Evolutionary conservation across 2,113 vertebrate species (phyloP).

Genomic region (Brienomyrus longianalis): DNA sequence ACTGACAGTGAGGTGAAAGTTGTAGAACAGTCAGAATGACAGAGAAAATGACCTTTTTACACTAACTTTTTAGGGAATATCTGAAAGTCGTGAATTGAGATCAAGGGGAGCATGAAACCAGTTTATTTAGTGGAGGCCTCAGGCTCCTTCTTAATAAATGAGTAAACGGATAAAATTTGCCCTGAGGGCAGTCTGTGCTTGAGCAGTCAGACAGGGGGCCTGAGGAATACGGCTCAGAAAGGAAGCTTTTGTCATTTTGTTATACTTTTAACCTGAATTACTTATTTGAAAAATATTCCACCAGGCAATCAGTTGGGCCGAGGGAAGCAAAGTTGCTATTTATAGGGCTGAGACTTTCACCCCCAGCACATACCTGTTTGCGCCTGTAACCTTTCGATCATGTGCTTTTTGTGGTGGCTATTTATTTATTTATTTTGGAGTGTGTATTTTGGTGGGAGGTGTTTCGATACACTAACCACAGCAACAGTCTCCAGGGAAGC

Average conservation of each 20-base stretch:
- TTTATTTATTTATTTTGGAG: neutral
- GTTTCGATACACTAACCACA: neutral
- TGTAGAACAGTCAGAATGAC: neutral
- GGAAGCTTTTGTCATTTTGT: neutral
- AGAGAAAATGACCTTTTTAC: neutral
- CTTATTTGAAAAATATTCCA: neutral
- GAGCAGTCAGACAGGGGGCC: neutral
- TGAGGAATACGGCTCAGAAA: neutral
- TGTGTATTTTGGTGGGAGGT: neutral
- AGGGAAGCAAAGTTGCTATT: neutral
- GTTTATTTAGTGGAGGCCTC: neutral
- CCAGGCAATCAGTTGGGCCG: neutral
- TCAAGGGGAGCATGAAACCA: neutral
- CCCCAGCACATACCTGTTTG: neutral
- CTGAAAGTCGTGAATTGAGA: neutral
- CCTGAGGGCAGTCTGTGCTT: neutral
- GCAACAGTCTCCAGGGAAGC: neutral
- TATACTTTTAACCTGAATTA: neutral
- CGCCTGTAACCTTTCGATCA: neutral
- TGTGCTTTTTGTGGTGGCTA: neutral
- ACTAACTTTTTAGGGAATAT: neutral
- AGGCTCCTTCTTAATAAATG: neutral
- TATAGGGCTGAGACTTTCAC: neutral
- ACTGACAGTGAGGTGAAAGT: neutral
- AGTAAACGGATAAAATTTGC: neutral